Conservation (phyloP, 2,797 vertebrate species). For the Sebastes elongatus region DNA sequence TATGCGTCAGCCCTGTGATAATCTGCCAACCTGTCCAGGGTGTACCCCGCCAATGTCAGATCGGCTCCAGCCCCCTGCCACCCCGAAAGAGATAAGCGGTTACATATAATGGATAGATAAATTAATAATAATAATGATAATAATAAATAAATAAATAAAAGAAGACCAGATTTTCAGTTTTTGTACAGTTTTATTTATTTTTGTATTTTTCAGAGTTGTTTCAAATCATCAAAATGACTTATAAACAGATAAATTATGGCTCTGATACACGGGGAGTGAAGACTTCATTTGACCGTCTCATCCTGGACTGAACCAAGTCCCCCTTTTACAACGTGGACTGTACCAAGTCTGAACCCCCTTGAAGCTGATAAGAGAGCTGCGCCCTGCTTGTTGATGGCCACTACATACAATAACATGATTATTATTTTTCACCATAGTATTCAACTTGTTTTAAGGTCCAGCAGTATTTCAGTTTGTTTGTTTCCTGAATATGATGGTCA, state of each 20-base stretch:
- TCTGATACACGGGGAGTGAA: slow-evolving; percentile 62
- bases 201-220: slow-evolving; percentile 53
- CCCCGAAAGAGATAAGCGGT: no score
- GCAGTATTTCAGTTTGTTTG: not conserved
- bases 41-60: no score
- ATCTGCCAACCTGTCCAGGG: no score
- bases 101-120: no score
- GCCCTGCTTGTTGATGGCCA: not conserved
- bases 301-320: slow-evolving; percentile 1
- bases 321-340: not conserved
- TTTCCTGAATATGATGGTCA: not conserved
- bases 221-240: slow-evolving; percentile 67
- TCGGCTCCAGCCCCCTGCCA: no score
- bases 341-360: slow-evolving; percentile 22
- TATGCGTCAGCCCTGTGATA: no score
- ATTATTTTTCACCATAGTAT: not conserved
- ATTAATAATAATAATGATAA: no score
- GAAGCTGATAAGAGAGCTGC: not conserved
- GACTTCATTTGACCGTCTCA: slow-evolving; percentile 40
- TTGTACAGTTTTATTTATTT: slow-evolving; percentile 54
- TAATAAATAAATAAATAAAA: not conserved
- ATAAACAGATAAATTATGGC: slow-evolving; percentile 75
- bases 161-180: slow-evolving; percentile 32
- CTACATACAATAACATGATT: not conserved
- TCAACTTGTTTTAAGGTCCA: not conserved